These are phyloP conservation scores for Tipula helvola DNA, from an alignment of 2,888 invertebrate species.

Conservation along the genomic window DNA sequence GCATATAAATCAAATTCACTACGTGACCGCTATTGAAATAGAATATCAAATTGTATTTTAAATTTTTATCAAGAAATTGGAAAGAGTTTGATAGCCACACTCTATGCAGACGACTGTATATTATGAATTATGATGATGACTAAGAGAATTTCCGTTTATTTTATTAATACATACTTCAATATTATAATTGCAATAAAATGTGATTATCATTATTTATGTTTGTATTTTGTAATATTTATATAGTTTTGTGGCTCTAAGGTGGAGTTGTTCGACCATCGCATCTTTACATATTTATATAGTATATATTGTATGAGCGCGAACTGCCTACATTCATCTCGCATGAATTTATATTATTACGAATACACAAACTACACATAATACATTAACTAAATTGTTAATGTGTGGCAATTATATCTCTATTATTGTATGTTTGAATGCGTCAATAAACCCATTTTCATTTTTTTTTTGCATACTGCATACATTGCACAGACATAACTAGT, in stretches of 20 bases:
- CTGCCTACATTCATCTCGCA: background rate
- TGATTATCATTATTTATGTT: background rate
- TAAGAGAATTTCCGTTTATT: background rate
- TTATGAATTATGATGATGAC: background rate
- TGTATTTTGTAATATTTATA: background rate
- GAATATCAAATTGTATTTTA: background rate
- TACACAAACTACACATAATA: background rate
- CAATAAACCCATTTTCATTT: background rate
- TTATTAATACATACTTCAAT: background rate
- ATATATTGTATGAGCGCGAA: background rate
- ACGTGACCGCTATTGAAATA: background rate
- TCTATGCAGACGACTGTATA: background rate
- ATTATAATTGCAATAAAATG: no score
- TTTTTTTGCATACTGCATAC: no score
- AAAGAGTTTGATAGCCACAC: background rate
- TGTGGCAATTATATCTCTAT: background rate
- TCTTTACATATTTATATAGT: background rate
- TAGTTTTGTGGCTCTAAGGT: background rate
- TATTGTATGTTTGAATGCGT: background rate
- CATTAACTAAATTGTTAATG: background rate
- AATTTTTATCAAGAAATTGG: background rate
- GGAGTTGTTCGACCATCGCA: background rate
- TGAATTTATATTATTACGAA: background rate
- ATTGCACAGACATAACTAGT: background rate
- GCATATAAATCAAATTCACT: background rate